Evolutionary conservation across 2,888 invertebrate species (phyloP), one percentile per base, ranked within the genome.

Genomic region (Phengaris alcon): DNA sequence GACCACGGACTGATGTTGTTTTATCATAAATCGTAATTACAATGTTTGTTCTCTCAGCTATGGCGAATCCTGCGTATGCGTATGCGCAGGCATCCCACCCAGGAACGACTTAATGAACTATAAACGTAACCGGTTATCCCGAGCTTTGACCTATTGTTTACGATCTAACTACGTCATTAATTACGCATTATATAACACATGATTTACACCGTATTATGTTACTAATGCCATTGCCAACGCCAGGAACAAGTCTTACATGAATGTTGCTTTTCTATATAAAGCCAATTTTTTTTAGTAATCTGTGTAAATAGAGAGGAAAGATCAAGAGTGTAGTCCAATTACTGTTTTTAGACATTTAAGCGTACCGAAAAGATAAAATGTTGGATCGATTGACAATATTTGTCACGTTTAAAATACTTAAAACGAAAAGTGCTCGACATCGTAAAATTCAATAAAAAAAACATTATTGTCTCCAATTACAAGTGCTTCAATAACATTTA

Each of bases 81-180:
- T 35, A 35, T 22, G 59, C 59, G 59, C 59, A 64, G 59, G 59
- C 59, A 15, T 59, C 59, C 22, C 59, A 59, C 59, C 59, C 59
- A 22, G 54, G 72, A 52, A 72, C 22, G 22, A 70, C 52, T 70
- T 72, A 72, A 72, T 72, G 72, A 54, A 72, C 54, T 52, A 52
- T 48, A 15, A 48, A 68, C 46, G 69, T 22, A 72, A 72, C 72
- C 52, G 72, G 72, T 72, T 44, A n/a, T 13, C 52, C n/a, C 15
- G 72, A 72, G 72, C 72, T 72, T 72, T 52, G 72, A 54, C 72
- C 72, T 52, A 72, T 72, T 72, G 72, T 72, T 72, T 52, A 35
- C 70, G 15, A 48, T 48, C 51, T 70, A 48, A 22, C 70, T 13
- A 54, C 5, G 35, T 6, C 13, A 64, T 64, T 64, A 64, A 64